A percentile compares a stretch with the other conserved stretches of the same genome.
These are phyloP conservation scores for Archocentrus centrarchus DNA, from an alignment of 2,113 vertebrate species.

Conservation along the genomic window DNA sequence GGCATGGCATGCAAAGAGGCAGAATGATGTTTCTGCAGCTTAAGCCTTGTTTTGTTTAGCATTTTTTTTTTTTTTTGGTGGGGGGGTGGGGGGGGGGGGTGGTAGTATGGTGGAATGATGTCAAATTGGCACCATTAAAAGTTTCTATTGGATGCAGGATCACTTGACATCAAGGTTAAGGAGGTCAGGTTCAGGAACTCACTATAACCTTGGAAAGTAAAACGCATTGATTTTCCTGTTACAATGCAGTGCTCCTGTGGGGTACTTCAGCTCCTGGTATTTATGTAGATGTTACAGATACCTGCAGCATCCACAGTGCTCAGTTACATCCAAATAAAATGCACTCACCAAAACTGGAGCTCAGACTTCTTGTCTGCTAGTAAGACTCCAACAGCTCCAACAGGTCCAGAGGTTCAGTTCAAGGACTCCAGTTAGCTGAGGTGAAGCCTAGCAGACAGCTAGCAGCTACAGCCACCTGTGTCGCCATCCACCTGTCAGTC, in stretches of 20 bases:
- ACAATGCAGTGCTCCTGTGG: not conserved
- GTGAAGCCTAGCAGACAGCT: not conserved
- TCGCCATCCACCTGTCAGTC: not conserved
- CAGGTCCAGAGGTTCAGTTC: not conserved
- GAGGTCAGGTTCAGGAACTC: not conserved
- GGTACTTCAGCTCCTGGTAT: too few relatives aligned
- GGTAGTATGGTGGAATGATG: too few relatives aligned
- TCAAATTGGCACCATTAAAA: not conserved
- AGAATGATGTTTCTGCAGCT: not conserved
- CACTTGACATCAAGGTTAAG: not conserved
- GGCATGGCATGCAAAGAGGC: not conserved
- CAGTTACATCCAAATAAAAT: not conserved
- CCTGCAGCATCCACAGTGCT: not conserved
- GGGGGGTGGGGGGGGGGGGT: too few relatives aligned
- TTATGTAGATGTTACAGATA: not conserved
- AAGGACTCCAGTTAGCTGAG: not conserved
- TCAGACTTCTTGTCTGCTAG: not conserved
- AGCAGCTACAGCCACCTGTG: not conserved
- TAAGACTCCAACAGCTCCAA: not conserved
- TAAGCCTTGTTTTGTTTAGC: not conserved
- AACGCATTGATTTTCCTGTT: not conserved
- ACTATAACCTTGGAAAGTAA: not conserved
- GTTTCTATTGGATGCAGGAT: not conserved
- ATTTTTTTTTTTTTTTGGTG: too few relatives aligned
- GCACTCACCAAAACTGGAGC: not conserved